Evolutionary conservation across 2,113 vertebrate species (phyloP).

Genomic region (Falcunculus frontatus): DNA sequence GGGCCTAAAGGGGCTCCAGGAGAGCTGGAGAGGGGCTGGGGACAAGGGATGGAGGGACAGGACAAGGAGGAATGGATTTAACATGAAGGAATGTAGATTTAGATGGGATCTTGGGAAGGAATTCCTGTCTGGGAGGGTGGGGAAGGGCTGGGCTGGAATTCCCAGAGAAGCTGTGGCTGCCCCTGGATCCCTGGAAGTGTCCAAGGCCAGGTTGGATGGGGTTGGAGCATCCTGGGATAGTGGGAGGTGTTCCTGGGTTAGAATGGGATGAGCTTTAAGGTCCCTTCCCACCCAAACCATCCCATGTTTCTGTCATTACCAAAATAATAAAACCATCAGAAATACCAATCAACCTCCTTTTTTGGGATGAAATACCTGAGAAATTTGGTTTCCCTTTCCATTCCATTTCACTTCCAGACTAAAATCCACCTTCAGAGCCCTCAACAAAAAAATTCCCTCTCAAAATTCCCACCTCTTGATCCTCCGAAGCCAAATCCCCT

Average conservation of each 20-base stretch:
- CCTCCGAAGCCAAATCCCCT: background rate
- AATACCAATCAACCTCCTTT: background rate
- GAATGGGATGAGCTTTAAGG: fast-evolving
- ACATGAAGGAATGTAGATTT: no score
- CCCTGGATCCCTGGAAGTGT: background rate
- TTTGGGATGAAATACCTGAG: fast-evolving
- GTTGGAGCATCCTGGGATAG: background rate
- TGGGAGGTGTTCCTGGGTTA: background rate
- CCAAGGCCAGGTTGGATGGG: background rate
- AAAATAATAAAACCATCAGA: fast-evolving
- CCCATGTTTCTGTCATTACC: background rate
- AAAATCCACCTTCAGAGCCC: background rate
- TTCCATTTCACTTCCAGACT: background rate
- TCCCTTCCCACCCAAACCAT: background rate
- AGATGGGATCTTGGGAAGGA: background rate
- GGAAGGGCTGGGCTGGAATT: background rate
- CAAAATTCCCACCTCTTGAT: fast-evolving
- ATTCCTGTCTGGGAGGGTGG: background rate
- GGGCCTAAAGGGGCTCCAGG: background rate
- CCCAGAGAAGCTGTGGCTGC: background rate
- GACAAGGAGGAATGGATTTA: background rate
- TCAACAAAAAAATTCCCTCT: background rate
- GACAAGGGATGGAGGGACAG: background rate
- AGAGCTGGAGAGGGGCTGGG: background rate
- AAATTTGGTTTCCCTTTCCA: background rate